Evolutionary conservation across 1,140 invertebrate genomes (phyloP).

Genomic region (Colletes latitarsis): DNA sequence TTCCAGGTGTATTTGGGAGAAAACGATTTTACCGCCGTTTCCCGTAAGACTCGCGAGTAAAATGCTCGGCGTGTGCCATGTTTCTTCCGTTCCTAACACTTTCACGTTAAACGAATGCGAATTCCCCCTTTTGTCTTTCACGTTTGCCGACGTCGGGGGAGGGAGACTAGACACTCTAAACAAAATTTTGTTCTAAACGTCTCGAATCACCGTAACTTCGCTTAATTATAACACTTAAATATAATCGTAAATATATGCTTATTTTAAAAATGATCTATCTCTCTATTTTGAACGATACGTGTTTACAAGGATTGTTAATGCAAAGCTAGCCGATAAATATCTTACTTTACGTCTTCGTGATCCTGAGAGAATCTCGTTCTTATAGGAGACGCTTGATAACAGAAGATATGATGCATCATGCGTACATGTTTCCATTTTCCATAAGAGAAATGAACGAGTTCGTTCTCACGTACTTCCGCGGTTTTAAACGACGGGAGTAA

Average conservation of each 20-base stretch:
- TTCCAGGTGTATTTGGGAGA: slow-evolving; percentile 87
- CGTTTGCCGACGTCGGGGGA: slow-evolving; percentile 82
- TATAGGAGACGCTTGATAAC: slow-evolving; percentile 91
- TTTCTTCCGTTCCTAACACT: slow-evolving; percentile 90
- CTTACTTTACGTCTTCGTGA: slow-evolving; percentile 82
- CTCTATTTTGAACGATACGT: too few species aligned
- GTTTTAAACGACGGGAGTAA: slow-evolving; percentile 90
- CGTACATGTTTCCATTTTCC: slow-evolving; percentile 90
- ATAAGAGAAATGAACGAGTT: slow-evolving; percentile 91
- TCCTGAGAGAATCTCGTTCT: slow-evolving; percentile 90
- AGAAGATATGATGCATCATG: slow-evolving; percentile 93
- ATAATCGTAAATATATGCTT: neutral
- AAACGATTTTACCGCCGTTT: slow-evolving; percentile 87
- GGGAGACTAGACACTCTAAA: slow-evolving; percentile 28
- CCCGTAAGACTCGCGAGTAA: slow-evolving; percentile 85
- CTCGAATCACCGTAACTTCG: neutral
- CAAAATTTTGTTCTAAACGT: slow-evolving; percentile 5
- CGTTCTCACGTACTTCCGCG: slow-evolving; percentile 90
- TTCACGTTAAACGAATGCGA: slow-evolving; percentile 87
- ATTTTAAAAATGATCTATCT: too few species aligned
- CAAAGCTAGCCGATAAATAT: slow-evolving; percentile 7
- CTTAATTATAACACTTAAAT: neutral
- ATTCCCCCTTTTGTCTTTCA: slow-evolving; percentile 85
- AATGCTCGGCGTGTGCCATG: slow-evolving; percentile 91
- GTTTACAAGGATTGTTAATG: neutral